Evolutionary conservation across 2,797 vertebrate species (phyloP), one percentile per base, ranked within the genome.

Genomic region (Carapus acus): DNA sequence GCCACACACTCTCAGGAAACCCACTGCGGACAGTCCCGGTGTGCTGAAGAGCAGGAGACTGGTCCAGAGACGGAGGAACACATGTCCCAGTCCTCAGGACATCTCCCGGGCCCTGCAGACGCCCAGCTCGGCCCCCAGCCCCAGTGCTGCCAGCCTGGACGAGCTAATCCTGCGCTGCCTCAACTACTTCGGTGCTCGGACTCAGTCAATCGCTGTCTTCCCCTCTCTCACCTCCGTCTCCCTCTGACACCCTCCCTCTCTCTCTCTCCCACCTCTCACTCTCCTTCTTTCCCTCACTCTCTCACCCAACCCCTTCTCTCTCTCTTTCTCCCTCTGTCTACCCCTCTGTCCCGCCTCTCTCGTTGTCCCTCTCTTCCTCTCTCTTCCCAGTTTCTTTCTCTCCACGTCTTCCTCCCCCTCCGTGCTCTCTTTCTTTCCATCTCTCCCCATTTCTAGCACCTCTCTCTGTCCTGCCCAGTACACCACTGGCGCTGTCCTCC

Each of bases 161-260:
- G 92, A 95, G 42, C 86, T 95, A 55, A 88, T 95, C 42, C 89
- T 90, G 69, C 90, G 90, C 59, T 96, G 93, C 49, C 86, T 96
- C 1, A 87, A 87, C 74, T 90, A 84, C 70, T 94, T 94, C 0
- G 93, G 93, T 96, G 3, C 12, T 80, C 3, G 14, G 72, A 61
- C 51, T 42, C 54, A 3, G 3, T 33, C 31, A 7, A 8, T 9
- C 31, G 3, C 8, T 58, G 70, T 4, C 31, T 33, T 2, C 11
- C 8, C 43, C 57, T 27, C 22, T 18, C 41, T 56, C 31, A 11
- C 31, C 23, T 18, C 44, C 40, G n/a, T 43, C 45, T 51, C 27
- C 49, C 47, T 44, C 31, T 37, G 43, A 48, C 45, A 31, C 4
- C n/a, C n/a, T n/a, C n/a, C 27, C 11, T 80, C 3, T 3, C 73